Evolutionary conservation across 35 echinoderm and acorn worm species (phyloP).

Genomic region (Apostichopus japonicus): DNA sequence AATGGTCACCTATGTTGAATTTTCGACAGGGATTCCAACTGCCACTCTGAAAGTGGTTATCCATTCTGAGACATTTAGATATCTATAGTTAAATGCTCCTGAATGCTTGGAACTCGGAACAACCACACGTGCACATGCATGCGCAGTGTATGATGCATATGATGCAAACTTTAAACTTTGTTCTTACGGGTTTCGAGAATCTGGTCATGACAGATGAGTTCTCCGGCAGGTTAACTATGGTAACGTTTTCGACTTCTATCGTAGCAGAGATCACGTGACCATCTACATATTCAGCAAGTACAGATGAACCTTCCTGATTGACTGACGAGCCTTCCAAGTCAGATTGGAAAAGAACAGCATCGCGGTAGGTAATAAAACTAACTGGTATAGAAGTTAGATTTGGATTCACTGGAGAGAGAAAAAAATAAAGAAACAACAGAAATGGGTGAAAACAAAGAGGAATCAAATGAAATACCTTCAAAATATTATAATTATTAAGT

Average conservation of each 20-base stretch:
- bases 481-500: no score
- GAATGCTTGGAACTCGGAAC: no score
- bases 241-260: neutral
- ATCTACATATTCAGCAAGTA: neutral
- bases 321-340: neutral
- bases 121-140: no score
- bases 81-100: neutral
- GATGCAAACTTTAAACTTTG: no score
- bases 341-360: neutral
- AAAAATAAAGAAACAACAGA: neutral
- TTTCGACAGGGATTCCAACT: neutral
- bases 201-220: slow-evolving; percentile 7
- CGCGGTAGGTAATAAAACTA: neutral
- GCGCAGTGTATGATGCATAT: no score
- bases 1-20: no score
- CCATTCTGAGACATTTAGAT: neutral
- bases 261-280: slow-evolving; percentile 5
- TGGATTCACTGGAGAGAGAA: neutral
- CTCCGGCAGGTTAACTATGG: neutral
- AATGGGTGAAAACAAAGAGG: neutral
- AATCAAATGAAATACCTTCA: no score
- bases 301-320: neutral
- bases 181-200: neutral
- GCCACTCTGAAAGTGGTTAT: neutral
- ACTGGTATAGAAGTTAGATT: neutral